These are phyloP conservation scores for Rynchops niger DNA, from an alignment of 2,113 vertebrate species.

Conservation along the genomic window DNA sequence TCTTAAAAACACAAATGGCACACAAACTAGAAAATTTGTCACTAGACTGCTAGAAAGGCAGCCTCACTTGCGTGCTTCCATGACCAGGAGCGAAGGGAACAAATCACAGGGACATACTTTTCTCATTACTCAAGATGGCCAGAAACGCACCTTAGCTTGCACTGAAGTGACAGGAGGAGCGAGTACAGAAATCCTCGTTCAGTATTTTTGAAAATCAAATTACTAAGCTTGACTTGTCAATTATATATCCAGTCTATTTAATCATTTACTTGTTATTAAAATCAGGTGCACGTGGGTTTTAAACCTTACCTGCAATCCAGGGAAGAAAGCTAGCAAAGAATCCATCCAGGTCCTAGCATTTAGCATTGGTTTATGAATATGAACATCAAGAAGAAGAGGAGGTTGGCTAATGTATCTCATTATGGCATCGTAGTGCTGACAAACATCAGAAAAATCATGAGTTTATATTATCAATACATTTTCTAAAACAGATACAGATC, in stretches of 20 bases:
- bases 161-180: neutral
- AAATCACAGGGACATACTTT: neutral
- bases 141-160: neutral
- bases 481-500: neutral
- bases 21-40: neutral
- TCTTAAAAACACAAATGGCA: neutral
- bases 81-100: neutral
- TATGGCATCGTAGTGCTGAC: conserved; percentile 96
- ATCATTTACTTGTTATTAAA: neutral
- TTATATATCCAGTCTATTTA: neutral
- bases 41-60: neutral
- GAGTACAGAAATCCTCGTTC: neutral
- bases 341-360: conserved; percentile 99
- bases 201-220: neutral
- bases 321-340: conserved; percentile 95
- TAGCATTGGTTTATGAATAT: conserved; percentile 97
- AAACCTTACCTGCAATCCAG: conserved; percentile 89
- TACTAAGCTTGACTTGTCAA: neutral
- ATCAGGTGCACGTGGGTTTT: neutral
- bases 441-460: conserved; percentile 1
- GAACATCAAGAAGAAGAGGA: conserved; percentile 93
- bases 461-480: neutral
- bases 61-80: neutral
- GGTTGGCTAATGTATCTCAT: conserved; percentile 99
- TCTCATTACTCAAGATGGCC: neutral